phyloP scores from a whole-genome alignment of 2,888 invertebrate species.

The Portevinia maculata region DNA sequence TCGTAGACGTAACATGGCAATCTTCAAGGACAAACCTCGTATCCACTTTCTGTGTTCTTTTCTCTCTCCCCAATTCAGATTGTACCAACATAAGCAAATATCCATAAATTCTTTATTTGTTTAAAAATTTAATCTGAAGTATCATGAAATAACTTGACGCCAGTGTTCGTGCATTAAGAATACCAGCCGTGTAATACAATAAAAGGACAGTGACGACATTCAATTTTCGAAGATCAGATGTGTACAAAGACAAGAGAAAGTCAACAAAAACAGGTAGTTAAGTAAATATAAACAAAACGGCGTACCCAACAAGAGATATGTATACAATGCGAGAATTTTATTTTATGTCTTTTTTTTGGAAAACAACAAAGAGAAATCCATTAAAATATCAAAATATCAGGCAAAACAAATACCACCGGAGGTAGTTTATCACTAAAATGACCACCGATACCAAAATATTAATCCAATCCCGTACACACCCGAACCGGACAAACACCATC shows the following conservation, averaged over 20 bases:
- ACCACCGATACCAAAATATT: conserved; percentile 6
- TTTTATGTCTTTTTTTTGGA: conserved; percentile 17
- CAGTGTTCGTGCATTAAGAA: conserved; percentile 16
- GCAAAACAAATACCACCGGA: conserved; percentile 62
- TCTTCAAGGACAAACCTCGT: not conserved
- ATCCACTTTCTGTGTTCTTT: not conserved
- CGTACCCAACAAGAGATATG: not conserved
- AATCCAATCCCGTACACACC: not conserved
- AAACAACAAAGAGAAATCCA: conserved; percentile 53
- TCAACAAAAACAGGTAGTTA: conserved; percentile 61
- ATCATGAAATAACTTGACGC: conserved; percentile 33
- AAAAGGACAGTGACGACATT: conserved; percentile 51
- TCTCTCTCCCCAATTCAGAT: not conserved
- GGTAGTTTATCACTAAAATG: conserved; percentile 58
- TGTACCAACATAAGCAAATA: not conserved
- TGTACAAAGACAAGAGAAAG: conserved; percentile 37
- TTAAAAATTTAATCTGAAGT: conserved; percentile 33
- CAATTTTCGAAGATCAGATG: conserved; percentile 9
- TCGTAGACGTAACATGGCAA: too few species aligned
- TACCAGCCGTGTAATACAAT: conserved; percentile 37
- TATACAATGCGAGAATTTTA: not conserved
- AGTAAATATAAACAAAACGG: conserved; percentile 48
- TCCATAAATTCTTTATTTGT: conserved; percentile 16
- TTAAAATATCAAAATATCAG: conserved; percentile 68
- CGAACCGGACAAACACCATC: conserved; percentile 51